Conservation (phyloP, 1,140 invertebrate species). For the Aplysia californica region DNA sequence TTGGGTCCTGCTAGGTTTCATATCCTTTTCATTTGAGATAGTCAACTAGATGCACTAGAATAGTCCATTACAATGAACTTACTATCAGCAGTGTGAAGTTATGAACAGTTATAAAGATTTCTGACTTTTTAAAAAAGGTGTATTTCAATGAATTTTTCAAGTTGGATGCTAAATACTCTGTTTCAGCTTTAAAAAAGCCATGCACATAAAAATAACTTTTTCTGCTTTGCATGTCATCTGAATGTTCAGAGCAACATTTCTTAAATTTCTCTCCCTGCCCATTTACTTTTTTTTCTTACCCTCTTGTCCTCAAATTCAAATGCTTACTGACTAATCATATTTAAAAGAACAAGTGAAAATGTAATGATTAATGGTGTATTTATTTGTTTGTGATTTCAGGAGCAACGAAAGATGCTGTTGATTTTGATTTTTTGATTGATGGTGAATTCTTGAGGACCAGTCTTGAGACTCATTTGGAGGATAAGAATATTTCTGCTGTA, state of each 20-base stretch:
- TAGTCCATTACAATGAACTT: too few species aligned
- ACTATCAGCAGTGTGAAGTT: too few species aligned
- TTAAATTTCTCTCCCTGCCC: background rate
- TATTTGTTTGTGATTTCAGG: slow-evolving; percentile 29
- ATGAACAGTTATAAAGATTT: too few species aligned
- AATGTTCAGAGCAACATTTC: background rate
- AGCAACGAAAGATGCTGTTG: slow-evolving; percentile 68
- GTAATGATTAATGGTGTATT: background rate
- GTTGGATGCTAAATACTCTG: too few species aligned
- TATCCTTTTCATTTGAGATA: too few species aligned
- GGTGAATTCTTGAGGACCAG: slow-evolving; percentile 81
- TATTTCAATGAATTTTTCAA: too few species aligned
- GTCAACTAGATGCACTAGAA: too few species aligned
- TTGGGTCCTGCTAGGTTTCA: too few species aligned
- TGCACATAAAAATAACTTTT: too few species aligned
- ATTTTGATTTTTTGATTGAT: slow-evolving; percentile 91
- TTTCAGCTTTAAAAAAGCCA: too few species aligned
- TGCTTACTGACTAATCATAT: background rate
- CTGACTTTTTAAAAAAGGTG: too few species aligned
- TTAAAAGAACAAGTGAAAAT: background rate
- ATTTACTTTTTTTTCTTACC: background rate
- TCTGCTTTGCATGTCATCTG: too few species aligned
- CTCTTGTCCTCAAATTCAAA: background rate
- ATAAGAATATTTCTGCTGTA: slow-evolving; percentile 64
- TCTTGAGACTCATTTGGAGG: slow-evolving; percentile 68